phyloP scores from a whole-genome alignment of 2,797 vertebrate species.

The Alcedo quadribrachys region DNA sequence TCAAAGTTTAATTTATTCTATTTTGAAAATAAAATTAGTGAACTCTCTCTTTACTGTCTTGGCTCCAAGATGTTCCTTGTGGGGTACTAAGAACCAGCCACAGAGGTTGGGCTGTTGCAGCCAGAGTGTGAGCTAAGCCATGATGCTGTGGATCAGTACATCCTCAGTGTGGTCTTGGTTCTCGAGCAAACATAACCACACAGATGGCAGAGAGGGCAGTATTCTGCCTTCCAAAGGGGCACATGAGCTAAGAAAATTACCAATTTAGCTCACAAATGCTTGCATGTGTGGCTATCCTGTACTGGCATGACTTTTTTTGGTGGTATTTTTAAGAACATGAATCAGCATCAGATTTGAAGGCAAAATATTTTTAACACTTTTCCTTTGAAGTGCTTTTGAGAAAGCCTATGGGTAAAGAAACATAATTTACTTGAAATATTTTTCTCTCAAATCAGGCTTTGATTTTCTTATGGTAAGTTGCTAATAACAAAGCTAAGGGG shows the following conservation, averaged over 20 bases:
- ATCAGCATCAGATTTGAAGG: neutral
- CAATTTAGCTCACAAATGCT: neutral
- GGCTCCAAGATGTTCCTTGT: neutral
- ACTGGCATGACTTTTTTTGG: neutral
- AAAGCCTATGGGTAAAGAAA: neutral
- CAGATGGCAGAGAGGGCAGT: neutral
- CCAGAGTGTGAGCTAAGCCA: neutral
- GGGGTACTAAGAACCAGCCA: neutral
- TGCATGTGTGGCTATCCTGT: neutral
- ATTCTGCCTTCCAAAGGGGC: neutral
- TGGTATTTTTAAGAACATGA: neutral
- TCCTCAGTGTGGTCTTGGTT: neutral
- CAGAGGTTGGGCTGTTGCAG: neutral
- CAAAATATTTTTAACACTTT: neutral
- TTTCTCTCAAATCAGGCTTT: neutral
- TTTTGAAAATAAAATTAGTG: slow-evolving; percentile 25
- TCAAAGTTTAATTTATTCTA: neutral
- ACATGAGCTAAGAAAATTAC: neutral
- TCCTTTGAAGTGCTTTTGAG: neutral
- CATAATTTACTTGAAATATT: neutral
- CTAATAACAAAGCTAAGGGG: neutral
- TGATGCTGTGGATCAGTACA: neutral
- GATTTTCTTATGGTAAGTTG: neutral
- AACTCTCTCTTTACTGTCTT: neutral
- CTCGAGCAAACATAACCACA: neutral